Conservation (phyloP, 2,888 invertebrate species). For the Tiliacea citrago region DNA sequence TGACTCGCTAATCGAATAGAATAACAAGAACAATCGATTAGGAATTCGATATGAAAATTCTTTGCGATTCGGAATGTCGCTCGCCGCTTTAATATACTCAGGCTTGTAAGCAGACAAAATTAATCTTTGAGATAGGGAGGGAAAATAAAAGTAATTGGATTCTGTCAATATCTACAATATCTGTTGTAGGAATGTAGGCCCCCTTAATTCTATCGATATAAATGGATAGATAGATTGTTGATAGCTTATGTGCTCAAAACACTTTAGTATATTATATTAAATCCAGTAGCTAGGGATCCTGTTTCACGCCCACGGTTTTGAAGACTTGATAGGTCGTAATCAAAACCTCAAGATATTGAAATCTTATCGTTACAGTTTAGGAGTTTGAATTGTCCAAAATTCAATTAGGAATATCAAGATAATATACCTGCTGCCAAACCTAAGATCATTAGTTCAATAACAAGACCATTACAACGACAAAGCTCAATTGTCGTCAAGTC, state of each 20-base stretch:
- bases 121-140: slow-evolving; percentile 25
- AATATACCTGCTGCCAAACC: slow-evolving; percentile 40
- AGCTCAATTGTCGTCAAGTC: slow-evolving; percentile 35
- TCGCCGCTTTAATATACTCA: slow-evolving; percentile 51
- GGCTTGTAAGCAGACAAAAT: slow-evolving; percentile 30
- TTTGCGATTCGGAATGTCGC: slow-evolving; percentile 45
- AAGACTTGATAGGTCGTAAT: background rate
- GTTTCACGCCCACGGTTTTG: slow-evolving; percentile 6
- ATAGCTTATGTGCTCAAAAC: slow-evolving; percentile 7
- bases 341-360: slow-evolving; percentile 17
- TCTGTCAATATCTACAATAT: slow-evolving; percentile 2
- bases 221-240: background rate
- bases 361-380: background rate
- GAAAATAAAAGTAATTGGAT: slow-evolving; percentile 37
- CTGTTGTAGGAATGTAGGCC: background rate
- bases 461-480: slow-evolving; percentile 35
- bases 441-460: slow-evolving; percentile 45
- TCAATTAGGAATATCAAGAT: slow-evolving; percentile 42
- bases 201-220: background rate
- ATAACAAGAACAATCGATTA: slow-evolving; percentile 65
- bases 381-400: slow-evolving; percentile 35
- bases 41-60: slow-evolving; percentile 59
- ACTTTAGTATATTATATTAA: background rate
- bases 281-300: background rate
- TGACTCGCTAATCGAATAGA: slow-evolving; percentile 62